Evolutionary conservation across 2,113 vertebrate species (phyloP).

Genomic region (Chroicocephalus ridibundus): DNA sequence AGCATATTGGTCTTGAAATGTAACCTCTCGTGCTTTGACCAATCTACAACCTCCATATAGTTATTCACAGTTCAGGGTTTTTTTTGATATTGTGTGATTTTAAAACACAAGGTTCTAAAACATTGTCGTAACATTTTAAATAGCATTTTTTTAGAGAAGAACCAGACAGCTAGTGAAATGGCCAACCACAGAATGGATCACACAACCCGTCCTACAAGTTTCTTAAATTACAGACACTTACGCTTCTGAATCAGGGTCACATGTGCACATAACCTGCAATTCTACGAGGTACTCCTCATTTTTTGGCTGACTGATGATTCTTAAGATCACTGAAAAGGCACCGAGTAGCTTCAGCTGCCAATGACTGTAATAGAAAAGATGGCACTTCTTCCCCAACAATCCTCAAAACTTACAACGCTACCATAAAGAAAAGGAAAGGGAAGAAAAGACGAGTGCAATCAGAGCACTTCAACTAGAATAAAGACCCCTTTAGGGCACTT

Average conservation of each 20-base stretch:
- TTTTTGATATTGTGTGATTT: background rate
- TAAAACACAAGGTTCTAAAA: background rate
- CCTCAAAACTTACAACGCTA: background rate
- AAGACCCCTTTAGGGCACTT: slow-evolving; percentile 7
- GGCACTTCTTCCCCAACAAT: background rate
- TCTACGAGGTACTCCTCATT: background rate
- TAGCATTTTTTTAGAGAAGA: background rate
- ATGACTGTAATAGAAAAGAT: background rate
- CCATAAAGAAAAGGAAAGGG: background rate
- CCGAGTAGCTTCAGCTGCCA: background rate
- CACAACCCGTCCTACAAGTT: slow-evolving; percentile 15
- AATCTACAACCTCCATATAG: background rate
- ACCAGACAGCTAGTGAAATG: background rate
- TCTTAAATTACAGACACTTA: slow-evolving; percentile 17
- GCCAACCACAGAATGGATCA: background rate
- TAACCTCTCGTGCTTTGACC: background rate
- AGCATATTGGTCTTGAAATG: background rate
- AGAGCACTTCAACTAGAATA: slow-evolving; percentile 11
- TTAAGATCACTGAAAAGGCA: background rate
- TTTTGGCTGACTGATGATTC: background rate
- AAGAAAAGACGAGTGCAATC: background rate
- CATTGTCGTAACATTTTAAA: background rate
- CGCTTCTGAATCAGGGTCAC: background rate
- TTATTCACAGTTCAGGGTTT: background rate
- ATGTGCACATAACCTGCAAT: background rate